Percentiles rank a stretch among this genome's conserved stretches.
phyloP scores from a whole-genome alignment of 2,888 invertebrate species.

The Nomada fabriciana region DNA sequence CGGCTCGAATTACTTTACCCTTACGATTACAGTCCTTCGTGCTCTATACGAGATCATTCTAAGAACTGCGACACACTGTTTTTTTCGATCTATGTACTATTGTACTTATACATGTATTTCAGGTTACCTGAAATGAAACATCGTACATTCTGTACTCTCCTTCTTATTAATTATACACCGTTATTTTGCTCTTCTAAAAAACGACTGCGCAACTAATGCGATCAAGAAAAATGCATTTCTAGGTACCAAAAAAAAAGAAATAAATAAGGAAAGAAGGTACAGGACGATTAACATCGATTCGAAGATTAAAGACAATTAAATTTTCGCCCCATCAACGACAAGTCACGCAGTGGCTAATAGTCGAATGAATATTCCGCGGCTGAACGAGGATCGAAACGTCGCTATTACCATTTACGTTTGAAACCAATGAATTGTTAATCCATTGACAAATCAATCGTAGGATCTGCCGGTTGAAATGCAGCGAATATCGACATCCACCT shows the following conservation, averaged over 20 bases:
- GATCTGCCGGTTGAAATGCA: slow-evolving; percentile 1
- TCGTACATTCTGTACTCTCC: too few species aligned
- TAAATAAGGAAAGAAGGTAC: not conserved
- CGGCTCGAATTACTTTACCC: not conserved
- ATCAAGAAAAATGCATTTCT: not conserved
- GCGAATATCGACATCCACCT: not conserved
- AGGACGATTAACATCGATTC: not conserved
- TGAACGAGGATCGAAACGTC: slow-evolving; percentile 3
- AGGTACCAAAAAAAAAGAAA: not conserved
- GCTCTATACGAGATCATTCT: not conserved
- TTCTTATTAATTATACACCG: too few species aligned
- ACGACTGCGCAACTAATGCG: too few species aligned
- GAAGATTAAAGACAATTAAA: not conserved
- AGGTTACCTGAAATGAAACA: too few species aligned
- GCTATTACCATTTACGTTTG: slow-evolving; percentile 33
- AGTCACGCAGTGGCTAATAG: slow-evolving; percentile 2
- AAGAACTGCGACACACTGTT: not conserved
- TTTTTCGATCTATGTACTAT: not conserved
- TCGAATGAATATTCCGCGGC: slow-evolving; percentile 24
- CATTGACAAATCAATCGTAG: slow-evolving; percentile 39
- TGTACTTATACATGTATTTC: not conserved
- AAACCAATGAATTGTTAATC: slow-evolving; percentile 36
- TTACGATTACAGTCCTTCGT: not conserved
- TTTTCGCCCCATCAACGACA: not conserved
- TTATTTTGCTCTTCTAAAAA: too few species aligned